A percentile compares a stretch with the other conserved stretches of the same genome.
Conservation (phyloP, 2,888 invertebrate species). For the Philaethria dido region DNA sequence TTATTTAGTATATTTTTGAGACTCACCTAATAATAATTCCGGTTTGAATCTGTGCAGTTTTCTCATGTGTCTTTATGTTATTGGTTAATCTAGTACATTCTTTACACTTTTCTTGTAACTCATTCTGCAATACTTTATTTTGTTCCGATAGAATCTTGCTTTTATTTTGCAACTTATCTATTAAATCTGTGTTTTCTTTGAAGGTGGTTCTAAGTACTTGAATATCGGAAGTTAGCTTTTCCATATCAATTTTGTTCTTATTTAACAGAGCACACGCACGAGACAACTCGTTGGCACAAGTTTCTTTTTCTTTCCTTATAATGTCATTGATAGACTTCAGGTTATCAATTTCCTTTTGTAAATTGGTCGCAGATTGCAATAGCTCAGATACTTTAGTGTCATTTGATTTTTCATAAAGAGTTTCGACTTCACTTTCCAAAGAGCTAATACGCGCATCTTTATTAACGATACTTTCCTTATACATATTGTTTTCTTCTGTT, state of each 20-base stretch:
- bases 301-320: constrained; percentile 63
- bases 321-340: constrained; percentile 60
- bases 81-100: constrained; percentile 62
- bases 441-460: constrained; percentile 55
- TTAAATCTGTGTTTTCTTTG: constrained; percentile 59
- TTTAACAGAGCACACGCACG: constrained; percentile 62
- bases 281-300: constrained; percentile 60
- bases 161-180: constrained; percentile 65
- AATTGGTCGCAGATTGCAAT: constrained; percentile 49
- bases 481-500: constrained; percentile 55
- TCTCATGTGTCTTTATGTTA: constrained; percentile 75
- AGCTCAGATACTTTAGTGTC: constrained; percentile 52
- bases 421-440: constrained; percentile 47
- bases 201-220: constrained; percentile 62
- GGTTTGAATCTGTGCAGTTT: constrained; percentile 71
- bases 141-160: constrained; percentile 59
- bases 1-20: not conserved
- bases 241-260: constrained; percentile 63
- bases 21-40: constrained; percentile 71
- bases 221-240: constrained; percentile 66
- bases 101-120: constrained; percentile 65
- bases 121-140: constrained; percentile 58
- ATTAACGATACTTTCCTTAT: constrained; percentile 52
- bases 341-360: constrained; percentile 55
- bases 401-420: constrained; percentile 42